These are phyloP conservation scores for Leontopithecus rosalia DNA, from an alignment of 2,797 vertebrate genomes.

Conservation along the genomic window DNA sequence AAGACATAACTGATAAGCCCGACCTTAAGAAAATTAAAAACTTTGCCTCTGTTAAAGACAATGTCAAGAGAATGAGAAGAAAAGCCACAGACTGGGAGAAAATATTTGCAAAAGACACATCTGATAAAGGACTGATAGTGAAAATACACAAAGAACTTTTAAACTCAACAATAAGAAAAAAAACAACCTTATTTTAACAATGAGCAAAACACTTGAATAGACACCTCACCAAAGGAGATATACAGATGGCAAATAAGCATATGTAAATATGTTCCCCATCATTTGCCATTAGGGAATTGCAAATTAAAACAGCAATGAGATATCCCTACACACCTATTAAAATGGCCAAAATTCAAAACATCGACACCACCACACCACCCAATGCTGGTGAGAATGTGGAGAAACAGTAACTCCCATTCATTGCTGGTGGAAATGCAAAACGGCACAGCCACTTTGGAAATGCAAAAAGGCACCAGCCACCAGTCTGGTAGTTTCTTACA, in stretches of 20 bases:
- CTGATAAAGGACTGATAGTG: neutral
- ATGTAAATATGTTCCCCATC: neutral
- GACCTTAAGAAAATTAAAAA: constrained; percentile 11
- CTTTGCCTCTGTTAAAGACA: neutral
- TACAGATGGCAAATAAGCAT: neutral
- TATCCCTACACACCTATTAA: neutral
- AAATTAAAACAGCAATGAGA: neutral
- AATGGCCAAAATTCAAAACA: neutral
- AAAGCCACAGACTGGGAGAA: neutral
- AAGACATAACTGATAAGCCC: neutral
- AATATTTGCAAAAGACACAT: constrained; percentile 4
- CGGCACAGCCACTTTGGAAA: neutral
- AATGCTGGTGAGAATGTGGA: neutral
- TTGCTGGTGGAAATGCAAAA: neutral
- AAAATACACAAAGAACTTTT: neutral
- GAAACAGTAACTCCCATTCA: neutral
- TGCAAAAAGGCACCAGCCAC: too few relatives aligned
- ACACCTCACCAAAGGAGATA: neutral
- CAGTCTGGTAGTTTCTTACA: neutral
- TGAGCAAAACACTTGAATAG: neutral
- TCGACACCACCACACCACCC: neutral
- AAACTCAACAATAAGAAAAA: constrained; percentile 3
- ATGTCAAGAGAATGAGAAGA: neutral
- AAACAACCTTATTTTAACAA: neutral
- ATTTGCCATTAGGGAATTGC: neutral